Evolutionary conservation across 2,888 invertebrate genomes (phyloP).

Genomic region (Bimastos eiseni): DNA sequence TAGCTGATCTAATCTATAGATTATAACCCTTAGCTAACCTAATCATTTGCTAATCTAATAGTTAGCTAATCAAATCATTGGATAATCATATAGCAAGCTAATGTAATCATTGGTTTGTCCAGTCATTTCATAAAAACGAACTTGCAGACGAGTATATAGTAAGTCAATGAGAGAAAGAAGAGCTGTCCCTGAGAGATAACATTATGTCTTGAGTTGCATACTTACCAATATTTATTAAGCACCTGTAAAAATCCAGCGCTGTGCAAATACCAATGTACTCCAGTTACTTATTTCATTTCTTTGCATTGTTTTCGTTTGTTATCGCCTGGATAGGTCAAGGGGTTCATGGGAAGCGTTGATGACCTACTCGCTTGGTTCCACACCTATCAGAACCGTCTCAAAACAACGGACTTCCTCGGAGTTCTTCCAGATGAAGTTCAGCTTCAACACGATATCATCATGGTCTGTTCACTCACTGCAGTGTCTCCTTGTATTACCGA

Average conservation of each 20-base stretch:
- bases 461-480: constrained; percentile 42
- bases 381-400: constrained; percentile 55
- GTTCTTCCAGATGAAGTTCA: constrained; percentile 60
- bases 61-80: too few species aligned
- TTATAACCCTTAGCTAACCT: too few species aligned
- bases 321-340: constrained; percentile 53
- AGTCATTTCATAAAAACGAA: too few species aligned
- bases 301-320: background rate
- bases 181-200: too few species aligned
- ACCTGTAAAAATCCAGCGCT: background rate
- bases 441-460: constrained; percentile 55
- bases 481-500: background rate
- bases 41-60: too few species aligned
- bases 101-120: too few species aligned
- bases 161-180: too few species aligned
- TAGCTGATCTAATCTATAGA: too few species aligned
- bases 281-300: background rate
- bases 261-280: background rate
- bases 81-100: too few species aligned
- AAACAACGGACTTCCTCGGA: constrained; percentile 57
- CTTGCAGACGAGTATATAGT: too few species aligned
- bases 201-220: too few species aligned
- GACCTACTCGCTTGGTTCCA: constrained; percentile 57
- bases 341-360: constrained; percentile 59
- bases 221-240: background rate